Evolutionary conservation across 1,140 invertebrate genomes (phyloP).

Genomic region (Temnothorax curvispinosus): DNA sequence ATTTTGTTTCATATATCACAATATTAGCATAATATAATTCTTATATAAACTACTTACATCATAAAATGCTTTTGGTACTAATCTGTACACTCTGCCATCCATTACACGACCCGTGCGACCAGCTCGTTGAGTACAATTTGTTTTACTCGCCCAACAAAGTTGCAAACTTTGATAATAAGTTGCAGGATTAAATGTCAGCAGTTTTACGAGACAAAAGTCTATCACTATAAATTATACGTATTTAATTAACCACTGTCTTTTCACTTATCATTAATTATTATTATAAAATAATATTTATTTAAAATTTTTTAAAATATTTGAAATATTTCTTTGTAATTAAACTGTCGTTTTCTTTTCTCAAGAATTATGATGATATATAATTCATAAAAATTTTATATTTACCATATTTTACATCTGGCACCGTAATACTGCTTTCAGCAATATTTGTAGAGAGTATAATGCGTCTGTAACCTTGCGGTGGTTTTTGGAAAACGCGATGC

Average conservation of each 20-base stretch:
- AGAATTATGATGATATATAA: background rate
- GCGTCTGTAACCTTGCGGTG: constrained; percentile 89
- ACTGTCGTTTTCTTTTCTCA: background rate
- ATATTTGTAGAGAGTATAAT: constrained; percentile 98
- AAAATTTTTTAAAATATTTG: constrained; percentile 1
- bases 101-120: constrained; percentile 95
- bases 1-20: background rate
- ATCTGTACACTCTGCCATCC: constrained; percentile 94
- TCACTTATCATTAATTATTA: background rate
- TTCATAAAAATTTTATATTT: constrained; percentile 58
- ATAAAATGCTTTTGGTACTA: constrained; percentile 92
- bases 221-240: constrained; percentile 90
- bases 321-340: background rate
- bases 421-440: constrained; percentile 98
- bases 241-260: constrained; percentile 43
- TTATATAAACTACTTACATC: constrained; percentile 82
- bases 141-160: constrained; percentile 95
- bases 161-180: constrained; percentile 94
- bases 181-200: constrained; percentile 89
- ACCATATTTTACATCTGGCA: constrained; percentile 97
- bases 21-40: background rate
- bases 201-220: constrained; percentile 97
- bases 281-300: constrained; percentile 21
- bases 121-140: constrained; percentile 95
- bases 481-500: constrained; percentile 88